A percentile compares a stretch with the other conserved stretches of the same genome.
Evolutionary conservation across 2,113 vertebrate species (phyloP).

Genomic region (Sterna hirundo): DNA sequence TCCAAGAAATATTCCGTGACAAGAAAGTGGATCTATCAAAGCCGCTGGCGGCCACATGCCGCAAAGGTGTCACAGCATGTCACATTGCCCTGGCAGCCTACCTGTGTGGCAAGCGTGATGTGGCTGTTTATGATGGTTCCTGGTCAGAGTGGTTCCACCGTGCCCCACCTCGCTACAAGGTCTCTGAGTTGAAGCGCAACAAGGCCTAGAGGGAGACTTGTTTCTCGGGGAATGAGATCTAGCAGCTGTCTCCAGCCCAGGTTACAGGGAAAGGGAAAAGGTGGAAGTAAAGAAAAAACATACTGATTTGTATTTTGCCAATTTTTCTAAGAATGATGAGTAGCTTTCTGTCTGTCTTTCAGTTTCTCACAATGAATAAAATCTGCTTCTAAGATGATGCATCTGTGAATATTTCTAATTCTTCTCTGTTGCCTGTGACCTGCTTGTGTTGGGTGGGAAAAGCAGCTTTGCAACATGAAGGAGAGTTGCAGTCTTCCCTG

Average conservation of each 20-base stretch:
- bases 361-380: slow-evolving; percentile 52
- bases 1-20: slow-evolving; percentile 78
- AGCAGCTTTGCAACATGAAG: neutral
- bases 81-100: slow-evolving; percentile 87
- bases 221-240: neutral
- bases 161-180: slow-evolving; percentile 77
- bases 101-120: slow-evolving; percentile 83
- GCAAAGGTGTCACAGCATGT: slow-evolving; percentile 91
- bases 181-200: slow-evolving; percentile 75
- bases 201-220: slow-evolving; percentile 45
- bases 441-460: neutral
- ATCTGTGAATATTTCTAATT: neutral
- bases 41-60: slow-evolving; percentile 83
- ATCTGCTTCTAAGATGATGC: neutral
- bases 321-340: neutral
- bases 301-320: neutral
- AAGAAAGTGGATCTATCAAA: slow-evolving; percentile 80
- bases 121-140: slow-evolving; percentile 89
- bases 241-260: neutral
- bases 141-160: slow-evolving; percentile 91
- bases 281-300: neutral
- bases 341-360: neutral
- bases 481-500: neutral
- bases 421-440: neutral
- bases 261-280: neutral